Evolutionary conservation across 2,888 invertebrate genomes (phyloP), one percentile per base, ranked within the genome.

Genomic region (Xestia sexstrigata): DNA sequence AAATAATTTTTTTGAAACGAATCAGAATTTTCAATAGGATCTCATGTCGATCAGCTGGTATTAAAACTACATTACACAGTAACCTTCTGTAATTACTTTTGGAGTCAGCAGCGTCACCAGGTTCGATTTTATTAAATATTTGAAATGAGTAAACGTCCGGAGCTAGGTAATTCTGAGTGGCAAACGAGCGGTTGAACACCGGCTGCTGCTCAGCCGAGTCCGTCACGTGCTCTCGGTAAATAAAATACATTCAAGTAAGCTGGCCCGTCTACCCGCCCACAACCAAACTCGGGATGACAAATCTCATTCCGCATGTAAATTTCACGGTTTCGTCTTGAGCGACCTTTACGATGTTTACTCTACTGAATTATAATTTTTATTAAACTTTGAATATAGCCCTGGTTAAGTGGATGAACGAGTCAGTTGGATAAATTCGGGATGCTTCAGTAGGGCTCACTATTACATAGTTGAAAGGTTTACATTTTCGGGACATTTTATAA

Each of bases 221-320:
- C 91, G 92, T 93, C 93, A 94, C 95, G 94, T 94, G 92, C 93
- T 92, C 93, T 86, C 90, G 87, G 91, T 94, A 94, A 93, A 95
- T 95, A 94, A 95, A 95, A 94, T 93, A 93, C 92, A 90, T 91
- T 92, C 90, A 84, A 93, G 92, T 90, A 89, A 92, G 90, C 90
- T 77, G 68, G 76, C 88, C 87, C 88, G 87, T 86, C 88, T 89
- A 84, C 86, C 89, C 88, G 87, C 87, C 88, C 87, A 84, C 91
- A 89, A 88, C 90, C 88, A 90, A 91, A 92, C 90, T 89, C 89
- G 88, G 89, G 91, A 93, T 93, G 94, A 93, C 93, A 93, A 93
- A 94, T 93, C 93, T 94, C 92, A 94, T 94, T 94, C 90, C 87
- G 92, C 90, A 94, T 93, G 94, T 91, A 93, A 94, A 95, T 94